Evolutionary conservation across 2,113 vertebrate genomes (phyloP).

Genomic region (Hiodon alosoides): DNA sequence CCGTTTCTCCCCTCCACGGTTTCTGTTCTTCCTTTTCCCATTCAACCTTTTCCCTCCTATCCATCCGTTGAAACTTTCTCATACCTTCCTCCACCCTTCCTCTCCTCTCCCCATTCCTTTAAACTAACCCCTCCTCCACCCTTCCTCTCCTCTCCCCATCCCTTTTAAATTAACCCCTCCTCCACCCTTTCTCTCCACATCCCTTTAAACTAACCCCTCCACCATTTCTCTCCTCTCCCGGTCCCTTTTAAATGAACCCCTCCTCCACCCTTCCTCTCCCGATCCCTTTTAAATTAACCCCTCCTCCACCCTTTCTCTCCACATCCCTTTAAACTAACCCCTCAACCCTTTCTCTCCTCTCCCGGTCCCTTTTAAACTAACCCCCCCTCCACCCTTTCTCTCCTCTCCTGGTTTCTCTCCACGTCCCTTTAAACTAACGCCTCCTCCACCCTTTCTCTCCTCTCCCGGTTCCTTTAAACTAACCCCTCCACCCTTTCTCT

Average conservation of each 20-base stretch:
- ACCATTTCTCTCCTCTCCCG: conserved; percentile 18
- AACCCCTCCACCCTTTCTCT: conserved; percentile 13
- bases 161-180: conserved; percentile 21
- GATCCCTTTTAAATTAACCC: conserved; percentile 1
- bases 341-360: conserved; percentile 13
- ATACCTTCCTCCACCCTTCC: neutral
- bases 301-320: conserved; percentile 11
- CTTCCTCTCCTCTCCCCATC: neutral
- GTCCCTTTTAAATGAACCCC: neutral
- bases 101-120: neutral
- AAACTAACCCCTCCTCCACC: neutral
- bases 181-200: conserved; percentile 18
- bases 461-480: neutral
- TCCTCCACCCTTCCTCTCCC: neutral
- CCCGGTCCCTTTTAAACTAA: neutral
- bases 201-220: conserved; percentile 26
- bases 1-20: neutral
- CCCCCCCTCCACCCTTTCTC: neutral
- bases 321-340: neutral
- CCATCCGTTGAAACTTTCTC: neutral
- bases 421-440: neutral
- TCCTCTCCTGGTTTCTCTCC: neutral
- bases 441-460: neutral
- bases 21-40: neutral
- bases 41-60: conserved; percentile 12